Conservation (phyloP, 1,140 invertebrate genomes). For the Drosophila mauritiana region DNA sequence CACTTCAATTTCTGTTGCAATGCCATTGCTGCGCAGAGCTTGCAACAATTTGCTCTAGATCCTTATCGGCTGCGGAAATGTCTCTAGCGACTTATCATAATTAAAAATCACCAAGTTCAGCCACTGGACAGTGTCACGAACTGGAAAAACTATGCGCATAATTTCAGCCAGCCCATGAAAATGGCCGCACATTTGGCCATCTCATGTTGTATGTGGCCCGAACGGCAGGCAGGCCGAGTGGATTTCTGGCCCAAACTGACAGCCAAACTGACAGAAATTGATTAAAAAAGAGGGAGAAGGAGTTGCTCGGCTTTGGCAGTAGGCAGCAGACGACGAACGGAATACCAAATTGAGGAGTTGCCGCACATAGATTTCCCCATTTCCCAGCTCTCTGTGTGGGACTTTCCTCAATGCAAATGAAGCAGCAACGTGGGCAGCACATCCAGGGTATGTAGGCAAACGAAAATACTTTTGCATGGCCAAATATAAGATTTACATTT, state of each 20-base stretch:
- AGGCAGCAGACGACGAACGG: conserved; percentile 59
- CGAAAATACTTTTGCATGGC: conserved; percentile 37
- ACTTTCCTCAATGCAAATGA: conserved; percentile 57
- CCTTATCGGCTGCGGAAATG: conserved; percentile 68
- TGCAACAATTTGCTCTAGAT: conserved; percentile 74
- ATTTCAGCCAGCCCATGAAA: conserved; percentile 27
- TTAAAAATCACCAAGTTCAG: conserved; percentile 76
- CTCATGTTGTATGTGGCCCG: neutral
- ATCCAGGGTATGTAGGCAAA: conserved; percentile 15
- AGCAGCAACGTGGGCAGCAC: conserved; percentile 45
- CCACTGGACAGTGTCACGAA: conserved; percentile 62
- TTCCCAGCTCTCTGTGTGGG: conserved; percentile 38
- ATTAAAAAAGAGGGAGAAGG: conserved; percentile 60
- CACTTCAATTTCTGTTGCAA: conserved; percentile 24
- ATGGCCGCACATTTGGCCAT: neutral
- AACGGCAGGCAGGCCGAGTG: conserved; percentile 20
- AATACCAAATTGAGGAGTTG: conserved; percentile 61
- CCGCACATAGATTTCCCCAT: conserved; percentile 58
- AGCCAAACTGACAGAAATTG: conserved; percentile 79
- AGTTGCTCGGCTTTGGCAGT: conserved; percentile 53
- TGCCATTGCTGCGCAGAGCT: neutral
- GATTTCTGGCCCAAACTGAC: conserved; percentile 63
- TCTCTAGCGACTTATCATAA: conserved; percentile 71
- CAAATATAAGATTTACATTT: conserved; percentile 53
- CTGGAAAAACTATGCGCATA: conserved; percentile 47